Evolutionary conservation across 2,113 vertebrate species (phyloP), one percentile per base, ranked within the genome.

Genomic region (Marmota monax): DNA sequence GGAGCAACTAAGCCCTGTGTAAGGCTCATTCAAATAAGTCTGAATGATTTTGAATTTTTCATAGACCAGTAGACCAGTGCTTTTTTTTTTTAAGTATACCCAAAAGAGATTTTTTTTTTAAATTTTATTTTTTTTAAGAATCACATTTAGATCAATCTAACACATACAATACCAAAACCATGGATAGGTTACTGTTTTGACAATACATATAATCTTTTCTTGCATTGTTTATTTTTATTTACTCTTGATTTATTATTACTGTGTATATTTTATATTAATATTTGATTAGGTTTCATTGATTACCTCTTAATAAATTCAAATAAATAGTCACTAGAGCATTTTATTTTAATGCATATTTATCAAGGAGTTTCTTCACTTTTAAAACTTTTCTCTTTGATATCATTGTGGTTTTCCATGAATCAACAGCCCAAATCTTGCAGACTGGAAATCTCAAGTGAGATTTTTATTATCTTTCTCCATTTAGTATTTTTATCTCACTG

Each of bases 161-260:
- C 72, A 76, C n/a, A 37, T 39, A 45, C 37, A 39, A 93, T 92
- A 76, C 22, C 70, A 18, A 93, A 94, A 76, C 17, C 63, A 18
- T 88, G 16, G 37, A 34, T 42, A 69, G n/a, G 14, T 65, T 74
- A 4, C 20, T 45, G 6, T 83, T 95, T 95, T 51, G 34, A 45
- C 78, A 27, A 16, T 51, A 11, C 22, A 63, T 34, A 48, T 18
- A 87, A 18, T 78, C 34, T 72, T 69, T 73, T 56, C 45, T 63
- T 83, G 16, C 37, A 45, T 95, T 89, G 69, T 45, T 92, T 74
- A 84, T 91, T 89, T 93, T 88, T 17, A 63, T 78, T 94, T 91
- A 77, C 17, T 53, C 1, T 78, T 17, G 37, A 3, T 86, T 87
- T 80, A 74, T 73, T 82, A 63, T 93, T 69, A 69, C 18, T 89